Evolutionary conservation across 2,113 vertebrate genomes (phyloP).

Genomic region (Malurus alboscapulatus): DNA sequence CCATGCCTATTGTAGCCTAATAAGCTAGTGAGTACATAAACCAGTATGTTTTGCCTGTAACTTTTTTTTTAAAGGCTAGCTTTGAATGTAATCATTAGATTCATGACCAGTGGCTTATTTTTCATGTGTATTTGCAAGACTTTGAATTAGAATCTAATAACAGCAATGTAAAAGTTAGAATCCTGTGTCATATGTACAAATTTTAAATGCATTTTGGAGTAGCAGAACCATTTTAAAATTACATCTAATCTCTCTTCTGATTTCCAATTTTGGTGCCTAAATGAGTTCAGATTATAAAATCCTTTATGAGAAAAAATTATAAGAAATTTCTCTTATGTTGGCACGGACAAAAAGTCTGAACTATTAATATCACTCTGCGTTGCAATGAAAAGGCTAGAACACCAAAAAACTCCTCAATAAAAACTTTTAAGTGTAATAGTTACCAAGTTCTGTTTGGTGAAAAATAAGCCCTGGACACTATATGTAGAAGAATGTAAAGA

Average conservation of each 20-base stretch:
- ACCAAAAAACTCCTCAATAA: conserved; percentile 9
- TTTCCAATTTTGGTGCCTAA: conserved; percentile 37
- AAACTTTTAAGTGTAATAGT: background rate
- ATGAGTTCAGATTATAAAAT: conserved; percentile 24
- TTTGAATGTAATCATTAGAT: conserved; percentile 76
- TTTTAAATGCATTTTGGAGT: conserved; percentile 45
- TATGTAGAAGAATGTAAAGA: conserved; percentile 70
- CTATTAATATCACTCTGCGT: background rate
- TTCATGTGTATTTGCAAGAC: conserved; percentile 53
- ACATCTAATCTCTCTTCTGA: conserved; percentile 21
- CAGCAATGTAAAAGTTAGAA: background rate
- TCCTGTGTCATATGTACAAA: background rate
- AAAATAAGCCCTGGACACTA: conserved; percentile 56
- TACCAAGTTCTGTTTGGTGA: conserved; percentile 42
- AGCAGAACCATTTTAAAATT: conserved; percentile 32
- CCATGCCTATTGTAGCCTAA: conserved; percentile 70
- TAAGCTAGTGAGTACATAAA: conserved; percentile 73
- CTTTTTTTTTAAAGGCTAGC: conserved; percentile 69
- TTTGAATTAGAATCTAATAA: conserved; percentile 40
- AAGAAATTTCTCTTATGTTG: background rate
- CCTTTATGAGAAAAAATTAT: background rate
- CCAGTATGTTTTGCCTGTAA: conserved; percentile 66
- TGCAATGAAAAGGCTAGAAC: conserved; percentile 48
- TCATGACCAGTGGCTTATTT: conserved; percentile 69
- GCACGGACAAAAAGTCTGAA: background rate